Percentiles rank a stretch among this genome's conserved stretches.
phyloP scores from a whole-genome alignment of 2,797 vertebrate genomes.

The Taenioides sp. region DNA sequence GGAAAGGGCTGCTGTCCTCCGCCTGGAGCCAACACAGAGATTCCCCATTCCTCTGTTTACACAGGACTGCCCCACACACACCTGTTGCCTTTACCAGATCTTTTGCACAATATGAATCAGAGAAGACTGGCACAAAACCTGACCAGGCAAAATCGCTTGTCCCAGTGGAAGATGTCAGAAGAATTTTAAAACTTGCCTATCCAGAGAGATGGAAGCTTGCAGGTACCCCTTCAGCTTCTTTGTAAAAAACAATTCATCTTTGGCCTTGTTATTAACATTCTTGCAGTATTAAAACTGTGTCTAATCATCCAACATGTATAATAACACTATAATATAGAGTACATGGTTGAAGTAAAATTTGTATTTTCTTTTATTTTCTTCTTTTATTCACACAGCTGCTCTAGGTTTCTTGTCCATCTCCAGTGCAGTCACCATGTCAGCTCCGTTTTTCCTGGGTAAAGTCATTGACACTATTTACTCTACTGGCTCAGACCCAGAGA shows the following conservation, averaged over 20 bases:
- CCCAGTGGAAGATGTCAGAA: slow-evolving; percentile 73
- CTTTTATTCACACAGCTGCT: slow-evolving; percentile 77
- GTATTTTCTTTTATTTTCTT: neutral
- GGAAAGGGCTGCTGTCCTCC: slow-evolving; percentile 32
- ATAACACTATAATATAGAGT: neutral
- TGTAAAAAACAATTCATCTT: neutral
- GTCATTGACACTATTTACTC: slow-evolving; percentile 94
- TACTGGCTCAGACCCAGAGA: slow-evolving; percentile 68
- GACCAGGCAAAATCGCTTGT: slow-evolving; percentile 32
- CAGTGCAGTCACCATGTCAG: slow-evolving; percentile 95
- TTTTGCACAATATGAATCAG: slow-evolving; percentile 32
- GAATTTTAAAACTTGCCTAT: slow-evolving; percentile 80
- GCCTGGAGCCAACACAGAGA: slow-evolving; percentile 5
- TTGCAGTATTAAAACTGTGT: neutral
- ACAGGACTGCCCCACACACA: slow-evolving; percentile 39
- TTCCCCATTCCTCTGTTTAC: slow-evolving; percentile 21
- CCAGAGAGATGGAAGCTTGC: slow-evolving; percentile 86
- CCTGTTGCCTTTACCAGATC: slow-evolving; percentile 70
- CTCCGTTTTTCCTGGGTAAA: slow-evolving; percentile 92
- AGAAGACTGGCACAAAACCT: slow-evolving; percentile 27
- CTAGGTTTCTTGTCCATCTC: slow-evolving; percentile 90
- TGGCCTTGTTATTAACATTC: slow-evolving; percentile 3
- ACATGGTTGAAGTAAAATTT: neutral
- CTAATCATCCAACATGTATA: neutral
- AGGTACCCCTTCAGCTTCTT: slow-evolving; percentile 71